These are phyloP conservation scores for Galaxea fascicularis DNA, from an alignment of 92 coral and sea anemone genomes.

Conservation along the genomic window DNA sequence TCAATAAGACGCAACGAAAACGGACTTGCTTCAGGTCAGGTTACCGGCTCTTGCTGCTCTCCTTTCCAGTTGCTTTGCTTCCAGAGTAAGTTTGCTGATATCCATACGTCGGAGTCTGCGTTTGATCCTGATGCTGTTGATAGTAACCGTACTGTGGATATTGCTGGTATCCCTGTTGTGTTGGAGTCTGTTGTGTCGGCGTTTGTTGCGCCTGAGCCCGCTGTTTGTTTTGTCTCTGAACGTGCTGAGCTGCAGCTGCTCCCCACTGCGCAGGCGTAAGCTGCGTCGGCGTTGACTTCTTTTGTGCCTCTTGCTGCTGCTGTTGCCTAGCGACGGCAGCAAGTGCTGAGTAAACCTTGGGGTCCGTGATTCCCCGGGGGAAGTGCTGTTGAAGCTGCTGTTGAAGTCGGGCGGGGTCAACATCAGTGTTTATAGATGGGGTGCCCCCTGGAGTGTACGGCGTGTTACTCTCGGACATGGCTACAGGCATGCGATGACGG, in stretches of 20 bases:
- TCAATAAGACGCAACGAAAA: background rate
- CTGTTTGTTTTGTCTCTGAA: conserved; percentile 51
- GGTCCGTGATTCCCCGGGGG: conserved; percentile 85
- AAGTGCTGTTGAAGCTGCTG: conserved; percentile 92
- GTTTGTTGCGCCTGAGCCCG: conserved; percentile 37
- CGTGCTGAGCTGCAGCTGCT: conserved; percentile 52
- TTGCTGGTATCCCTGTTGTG: conserved; percentile 61
- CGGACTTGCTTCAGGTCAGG: no score
- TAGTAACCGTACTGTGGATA: conserved; percentile 96
- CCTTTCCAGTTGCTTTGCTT: conserved; percentile 2
- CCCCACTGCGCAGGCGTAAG: conserved; percentile 61
- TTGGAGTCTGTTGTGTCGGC: conserved; percentile 36
- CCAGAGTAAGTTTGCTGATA: conserved; percentile 50
- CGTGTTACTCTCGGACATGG: conserved; percentile 94
- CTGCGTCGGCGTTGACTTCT: conserved; percentile 47
- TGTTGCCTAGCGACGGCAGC: conserved; percentile 79
- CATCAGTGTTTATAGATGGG: conserved; percentile 79
- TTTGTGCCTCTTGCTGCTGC: conserved; percentile 57
- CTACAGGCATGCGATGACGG: conserved; percentile 77
- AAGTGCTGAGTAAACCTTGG: conserved; percentile 81
- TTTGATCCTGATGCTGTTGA: conserved; percentile 90
- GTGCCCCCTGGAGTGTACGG: conserved; percentile 99
- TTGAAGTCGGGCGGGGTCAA: conserved; percentile 91
- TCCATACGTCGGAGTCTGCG: conserved; percentile 38
- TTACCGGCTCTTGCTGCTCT: conserved; percentile 38